Percentiles rank a stretch among this genome's conserved stretches.
Evolutionary conservation across 1,140 invertebrate genomes (phyloP).

Genomic region (Drosophila nigromelanica): DNA sequence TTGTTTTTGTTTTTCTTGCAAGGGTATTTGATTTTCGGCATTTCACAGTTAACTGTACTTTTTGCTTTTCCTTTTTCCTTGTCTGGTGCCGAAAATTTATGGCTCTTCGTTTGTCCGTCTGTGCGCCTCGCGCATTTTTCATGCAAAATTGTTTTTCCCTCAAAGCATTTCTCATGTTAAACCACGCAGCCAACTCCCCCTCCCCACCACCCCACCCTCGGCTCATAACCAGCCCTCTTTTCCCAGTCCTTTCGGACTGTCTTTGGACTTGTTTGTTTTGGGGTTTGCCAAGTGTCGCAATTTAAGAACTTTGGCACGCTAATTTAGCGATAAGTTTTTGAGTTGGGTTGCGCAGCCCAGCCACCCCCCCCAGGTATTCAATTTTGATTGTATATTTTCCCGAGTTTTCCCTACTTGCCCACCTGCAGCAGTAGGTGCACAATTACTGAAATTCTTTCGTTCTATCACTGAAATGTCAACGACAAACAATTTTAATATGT

Average conservation of each 20-base stretch:
- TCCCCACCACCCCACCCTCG: background rate
- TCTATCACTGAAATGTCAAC: constrained; percentile 57
- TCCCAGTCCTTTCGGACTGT: background rate
- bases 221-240: too few relatives aligned
- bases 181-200: background rate
- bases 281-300: constrained; percentile 51
- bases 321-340: constrained; percentile 66
- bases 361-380: constrained; percentile 44
- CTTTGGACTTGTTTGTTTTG: constrained; percentile 39
- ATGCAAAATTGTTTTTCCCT: constrained; percentile 63
- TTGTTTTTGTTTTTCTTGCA: background rate
- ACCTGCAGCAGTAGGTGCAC: constrained; percentile 48
- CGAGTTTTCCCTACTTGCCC: constrained; percentile 37
- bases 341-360: constrained; percentile 14
- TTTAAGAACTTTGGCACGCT: constrained; percentile 53
- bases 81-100: constrained; percentile 59
- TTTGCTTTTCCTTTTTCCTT: constrained; percentile 20
- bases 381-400: constrained; percentile 33
- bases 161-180: constrained; percentile 34
- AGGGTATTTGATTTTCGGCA: background rate
- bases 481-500: constrained; percentile 71
- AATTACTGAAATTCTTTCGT: constrained; percentile 48
- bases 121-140: constrained; percentile 54
- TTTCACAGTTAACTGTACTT: background rate
- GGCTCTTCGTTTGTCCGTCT: constrained; percentile 50